Evolutionary conservation across 2,113 vertebrate species (phyloP), one percentile per base, ranked within the genome.

Genomic region (Clarias batrachus): DNA sequence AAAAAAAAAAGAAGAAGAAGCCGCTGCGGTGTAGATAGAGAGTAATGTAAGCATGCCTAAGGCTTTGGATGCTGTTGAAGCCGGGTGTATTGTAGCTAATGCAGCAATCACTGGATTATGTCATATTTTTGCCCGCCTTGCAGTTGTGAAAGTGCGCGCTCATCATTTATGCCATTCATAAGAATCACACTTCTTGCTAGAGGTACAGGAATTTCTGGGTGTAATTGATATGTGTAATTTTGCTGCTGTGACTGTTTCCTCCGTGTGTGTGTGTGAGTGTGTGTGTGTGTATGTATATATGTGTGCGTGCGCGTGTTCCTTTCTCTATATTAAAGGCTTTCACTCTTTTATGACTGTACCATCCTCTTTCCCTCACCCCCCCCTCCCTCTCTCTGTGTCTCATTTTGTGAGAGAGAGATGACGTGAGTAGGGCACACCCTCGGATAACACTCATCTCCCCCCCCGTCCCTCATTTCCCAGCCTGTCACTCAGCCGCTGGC

Each of bases 401-500:
- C n/a, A 59, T 33, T 25, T 76, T 81, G 66, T 83, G 74, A 90
- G 91, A 85, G 56, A 89, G 87, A 88, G 56, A 85, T 93, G 91
- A 92, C 90, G 85, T 91, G 91, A 91, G 92, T 88, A 93, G 92
- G 93, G 93, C 93, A 94, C 92, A 82, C 89, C 90, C 92, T 90
- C 87, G 87, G 87, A 91, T 92, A 89, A 89, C 90, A 90, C 87
- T 81, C 84, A 86, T 88, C 87, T 83, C 84, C 85, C 88, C 85
- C 88, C 89, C 86, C 83, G 37, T 87, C 82, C 66, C 85, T 81
- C 82, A 91, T 93, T 90, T 92, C 92, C 17, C 91, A 91, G 91
- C 90, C 93, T 93, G 92, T 94, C 94, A 95, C 91, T 96, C 94
- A 95, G 86, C 92, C 89, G 90, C 93, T 92, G 92, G 90, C 93